Base-by-base conservation (phyloP, 2,888 invertebrate species). In the Zaprionus obscuricornis region DNA sequence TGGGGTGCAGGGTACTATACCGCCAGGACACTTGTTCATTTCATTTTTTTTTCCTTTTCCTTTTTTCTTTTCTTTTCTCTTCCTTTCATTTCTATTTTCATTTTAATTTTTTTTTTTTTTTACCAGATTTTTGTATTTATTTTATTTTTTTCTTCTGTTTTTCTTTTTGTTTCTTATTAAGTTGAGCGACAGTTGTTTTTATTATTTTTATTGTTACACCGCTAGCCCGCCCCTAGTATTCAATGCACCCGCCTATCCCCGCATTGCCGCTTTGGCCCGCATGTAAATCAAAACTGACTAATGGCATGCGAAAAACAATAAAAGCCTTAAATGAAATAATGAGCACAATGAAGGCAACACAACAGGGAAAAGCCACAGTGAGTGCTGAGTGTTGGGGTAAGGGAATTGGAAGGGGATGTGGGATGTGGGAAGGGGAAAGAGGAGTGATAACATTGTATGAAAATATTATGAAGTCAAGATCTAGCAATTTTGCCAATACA, bases 261-360 rank as follows among this genome's bases (percentile, higher is more conserved):
- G 13, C 27, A 33, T 33, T 1, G 16, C 14, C 26, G 22, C 40
- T 17, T n/a, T 10, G 16, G 18, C 46, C 13, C 6, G 39, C 78
- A 74, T 86, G 63, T 73, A 87, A 85, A 82, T 82, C 86, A 87
- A 83, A 87, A 79, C 87, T 79, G 84, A 69, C 85, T 86, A 79
- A 86, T 81, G 85, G 86, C 85, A 84, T 84, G 85, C 86, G 86
- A 82, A 85, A 86, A 86, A 86, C 83, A 86, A 86, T 79, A 79
- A 86, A 79, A 79, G 85, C 85, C 77, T 64, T 73, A 84, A 79
- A 79, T 86, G 82, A 79, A 84, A 79, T 79, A 79, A 79, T 79
- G 78, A 79, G 86, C 74, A 45, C 63, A 69, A 6, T 4, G 5
- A 42, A 42, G 24, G 31, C 20, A 42, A 11, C 26, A 26, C 40